Conservation (phyloP, 2,888 invertebrate genomes). For the Lycocerus yunnanus region DNA sequence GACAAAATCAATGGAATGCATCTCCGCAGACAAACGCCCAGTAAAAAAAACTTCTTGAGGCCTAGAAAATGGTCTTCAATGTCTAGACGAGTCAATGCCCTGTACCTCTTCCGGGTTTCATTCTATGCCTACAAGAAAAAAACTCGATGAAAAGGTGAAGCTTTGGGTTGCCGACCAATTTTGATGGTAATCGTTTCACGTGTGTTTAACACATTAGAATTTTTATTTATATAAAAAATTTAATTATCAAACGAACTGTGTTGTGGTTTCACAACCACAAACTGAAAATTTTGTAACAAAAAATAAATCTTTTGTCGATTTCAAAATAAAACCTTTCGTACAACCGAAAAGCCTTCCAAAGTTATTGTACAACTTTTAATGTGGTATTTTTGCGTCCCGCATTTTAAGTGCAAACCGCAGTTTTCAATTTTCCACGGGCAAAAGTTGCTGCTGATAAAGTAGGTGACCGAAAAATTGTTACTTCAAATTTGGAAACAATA, state of each 20-base stretch:
- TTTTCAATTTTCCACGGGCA: too few relatives aligned
- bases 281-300: background rate
- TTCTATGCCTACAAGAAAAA: background rate
- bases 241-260: background rate
- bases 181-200: background rate
- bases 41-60: background rate
- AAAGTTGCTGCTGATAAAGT: too few relatives aligned
- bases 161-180: too few relatives aligned
- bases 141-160: background rate
- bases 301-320: background rate
- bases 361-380: background rate
- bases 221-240: background rate
- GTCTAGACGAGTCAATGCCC: slow-evolving; percentile 2
- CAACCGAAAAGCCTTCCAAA: background rate
- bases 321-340: background rate
- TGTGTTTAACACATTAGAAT: background rate
- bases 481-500: too few relatives aligned
- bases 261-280: background rate
- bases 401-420: too few relatives aligned
- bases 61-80: background rate
- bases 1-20: background rate
- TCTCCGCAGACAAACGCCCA: background rate
- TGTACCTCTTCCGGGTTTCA: background rate
- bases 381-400: background rate
- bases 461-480: too few relatives aligned